Conservation (phyloP, 2,888 invertebrate species). For the Uloborus plumipes region DNA sequence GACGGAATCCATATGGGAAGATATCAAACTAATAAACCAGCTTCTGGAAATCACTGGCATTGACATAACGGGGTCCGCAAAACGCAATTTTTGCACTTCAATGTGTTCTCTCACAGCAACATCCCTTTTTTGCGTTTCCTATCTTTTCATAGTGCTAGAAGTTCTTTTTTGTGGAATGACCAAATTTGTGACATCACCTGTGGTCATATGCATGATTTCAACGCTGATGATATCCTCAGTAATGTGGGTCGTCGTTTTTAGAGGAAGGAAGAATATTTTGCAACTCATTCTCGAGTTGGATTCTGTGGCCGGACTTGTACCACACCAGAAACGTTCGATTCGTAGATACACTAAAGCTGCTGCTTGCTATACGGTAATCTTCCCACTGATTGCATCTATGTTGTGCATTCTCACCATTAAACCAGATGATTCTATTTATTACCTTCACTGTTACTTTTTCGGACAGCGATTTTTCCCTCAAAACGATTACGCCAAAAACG, state of each 20-base stretch:
- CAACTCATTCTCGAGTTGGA: conserved; percentile 17
- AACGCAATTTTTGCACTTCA: too few species aligned
- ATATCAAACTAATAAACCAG: neutral
- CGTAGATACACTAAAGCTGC: neutral
- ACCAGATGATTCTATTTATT: conserved; percentile 22
- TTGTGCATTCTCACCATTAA: conserved; percentile 14
- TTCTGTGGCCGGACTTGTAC: neutral
- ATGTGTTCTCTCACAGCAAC: neutral
- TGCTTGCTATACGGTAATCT: conserved; percentile 10
- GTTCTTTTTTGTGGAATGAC: conserved; percentile 37
- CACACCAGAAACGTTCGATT: neutral
- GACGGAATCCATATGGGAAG: conserved; percentile 3
- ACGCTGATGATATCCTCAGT: conserved; percentile 20
- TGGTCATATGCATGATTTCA: conserved; percentile 36
- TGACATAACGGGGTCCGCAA: neutral
- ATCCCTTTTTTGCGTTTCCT: neutral
- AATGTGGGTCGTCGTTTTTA: conserved; percentile 24
- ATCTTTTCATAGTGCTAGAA: conserved; percentile 30
- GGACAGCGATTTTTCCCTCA: neutral
- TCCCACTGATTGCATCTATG: conserved; percentile 13
- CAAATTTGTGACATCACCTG: conserved; percentile 21
- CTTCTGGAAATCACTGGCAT: conserved; percentile 29
- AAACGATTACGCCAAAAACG: neutral
- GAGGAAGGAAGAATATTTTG: conserved; percentile 10
- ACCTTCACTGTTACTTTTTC: conserved; percentile 39